Conservation (phyloP, 2,797 vertebrate genomes). For the Syngnathus acus region DNA sequence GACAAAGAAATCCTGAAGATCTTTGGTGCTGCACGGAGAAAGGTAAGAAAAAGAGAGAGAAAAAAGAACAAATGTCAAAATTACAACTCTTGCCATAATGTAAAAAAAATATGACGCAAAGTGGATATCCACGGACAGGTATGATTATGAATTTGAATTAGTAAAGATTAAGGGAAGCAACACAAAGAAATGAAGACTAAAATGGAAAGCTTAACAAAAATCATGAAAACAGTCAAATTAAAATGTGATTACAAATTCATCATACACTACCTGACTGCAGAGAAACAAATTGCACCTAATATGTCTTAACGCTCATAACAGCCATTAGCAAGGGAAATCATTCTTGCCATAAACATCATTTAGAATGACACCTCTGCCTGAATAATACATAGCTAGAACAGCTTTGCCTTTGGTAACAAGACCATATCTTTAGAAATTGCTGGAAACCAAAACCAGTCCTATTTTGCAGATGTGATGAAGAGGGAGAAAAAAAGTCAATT, state of each 20-base stretch:
- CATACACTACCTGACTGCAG: not conserved
- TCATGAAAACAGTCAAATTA: not conserved
- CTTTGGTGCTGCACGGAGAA: slow-evolving; percentile 2
- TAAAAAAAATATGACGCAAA: not conserved
- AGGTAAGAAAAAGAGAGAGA: slow-evolving; percentile 44
- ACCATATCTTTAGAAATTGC: slow-evolving; percentile 5
- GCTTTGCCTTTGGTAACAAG: slow-evolving; percentile 1
- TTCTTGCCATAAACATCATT: slow-evolving; percentile 10
- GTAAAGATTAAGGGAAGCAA: not conserved
- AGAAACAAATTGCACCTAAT: slow-evolving; percentile 10
- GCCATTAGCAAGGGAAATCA: not conserved
- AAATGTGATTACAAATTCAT: slow-evolving; percentile 9
- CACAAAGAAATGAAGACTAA: not conserved
- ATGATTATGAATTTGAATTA: not conserved
- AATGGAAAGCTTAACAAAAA: not conserved
- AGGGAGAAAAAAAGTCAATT: slow-evolving; percentile 1
- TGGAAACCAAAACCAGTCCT: not conserved
- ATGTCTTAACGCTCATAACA: slow-evolving; percentile 6
- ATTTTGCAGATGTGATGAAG: not conserved
- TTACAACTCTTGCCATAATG: not conserved
- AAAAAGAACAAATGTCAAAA: not conserved
- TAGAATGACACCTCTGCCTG: slow-evolving; percentile 4
- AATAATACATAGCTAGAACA: slow-evolving; percentile 29
- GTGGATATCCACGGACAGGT: not conserved
- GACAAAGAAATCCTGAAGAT: not conserved